Evolutionary conservation across 2,113 vertebrate genomes (phyloP), one percentile per base, ranked within the genome.

Genomic region (Tachysurus vachellii): DNA sequence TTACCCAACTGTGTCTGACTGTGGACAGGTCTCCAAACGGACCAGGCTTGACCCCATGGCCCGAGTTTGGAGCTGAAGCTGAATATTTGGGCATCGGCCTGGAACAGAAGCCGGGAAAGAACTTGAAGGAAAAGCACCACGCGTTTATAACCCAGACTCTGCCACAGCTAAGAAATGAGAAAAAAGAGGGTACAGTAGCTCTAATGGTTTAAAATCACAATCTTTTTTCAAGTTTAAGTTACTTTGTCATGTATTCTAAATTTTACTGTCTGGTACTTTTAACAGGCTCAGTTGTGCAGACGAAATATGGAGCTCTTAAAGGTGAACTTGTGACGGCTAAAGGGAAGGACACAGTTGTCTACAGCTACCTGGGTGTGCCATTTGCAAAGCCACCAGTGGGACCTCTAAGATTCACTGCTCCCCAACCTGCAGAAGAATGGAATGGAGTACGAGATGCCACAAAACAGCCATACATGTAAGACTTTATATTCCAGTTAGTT

Each of bases 331-430:
- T 91, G 13, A 87, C 57, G 0, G 93, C 95, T 82, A 96, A 93
- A 83, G 95, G 91, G 8, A 94, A 92, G 0, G 88, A 94, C 11
- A 92, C 83, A 28, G 89, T 88, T 16, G 94, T 96, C 23, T 88
- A 95, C 61, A 90, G 82, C 70, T 98, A 95, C 91, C 93, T 97
- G 64, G 95, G 95, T 13, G 93, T 97, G 85, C 97, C 96, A 26
- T 98, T 97, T 88, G 96, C 97, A 59, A 96, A 92, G 66, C 92
- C 97, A 4, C 97, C 96, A 0, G 53, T 96, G 62, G 97, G 96
- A 23, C 85, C 91, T 1, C 91, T 97, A 85, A 95, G 96, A 56
- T 94, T 98, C 89, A 91, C 95, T 0, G 87, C 95, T 5, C 96
- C 97, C 0, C 93, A 95, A 82, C 92, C 93, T 0, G 89, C 93